phyloP scores from a whole-genome alignment of 2,113 vertebrate species.

The Ardeotis arabs region DNA sequence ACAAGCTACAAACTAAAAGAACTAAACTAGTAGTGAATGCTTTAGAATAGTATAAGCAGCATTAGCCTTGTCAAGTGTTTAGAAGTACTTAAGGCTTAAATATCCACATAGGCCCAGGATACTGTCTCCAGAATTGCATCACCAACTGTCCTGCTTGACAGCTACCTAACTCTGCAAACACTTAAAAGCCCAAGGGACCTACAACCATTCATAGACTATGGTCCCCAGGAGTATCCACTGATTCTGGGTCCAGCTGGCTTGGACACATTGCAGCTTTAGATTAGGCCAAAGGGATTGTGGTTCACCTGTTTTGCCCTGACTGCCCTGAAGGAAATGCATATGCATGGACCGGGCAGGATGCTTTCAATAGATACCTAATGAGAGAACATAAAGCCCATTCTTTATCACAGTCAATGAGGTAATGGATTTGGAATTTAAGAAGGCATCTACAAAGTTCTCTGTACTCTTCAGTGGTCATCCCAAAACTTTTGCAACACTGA shows the following conservation, averaged over 20 bases:
- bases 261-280: background rate
- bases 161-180: background rate
- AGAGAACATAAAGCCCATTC: background rate
- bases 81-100: background rate
- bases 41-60: background rate
- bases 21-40: background rate
- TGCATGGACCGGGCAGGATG: background rate
- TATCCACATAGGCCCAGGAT: background rate
- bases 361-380: background rate
- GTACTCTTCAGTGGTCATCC: background rate
- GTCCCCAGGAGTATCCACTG: background rate
- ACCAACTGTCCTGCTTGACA: background rate
- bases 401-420: background rate
- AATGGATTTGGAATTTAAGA: background rate
- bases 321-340: background rate
- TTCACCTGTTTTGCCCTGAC: background rate
- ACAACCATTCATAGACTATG: background rate
- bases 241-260: background rate
- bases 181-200: background rate
- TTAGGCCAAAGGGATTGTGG: background rate
- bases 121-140: background rate
- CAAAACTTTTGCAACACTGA: background rate
- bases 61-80: background rate
- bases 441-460: background rate
- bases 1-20: background rate